A percentile compares a stretch with the other conserved stretches of the same genome.
Evolutionary conservation across 1,140 invertebrate species (phyloP).

Genomic region (Neodiprion fabricii): DNA sequence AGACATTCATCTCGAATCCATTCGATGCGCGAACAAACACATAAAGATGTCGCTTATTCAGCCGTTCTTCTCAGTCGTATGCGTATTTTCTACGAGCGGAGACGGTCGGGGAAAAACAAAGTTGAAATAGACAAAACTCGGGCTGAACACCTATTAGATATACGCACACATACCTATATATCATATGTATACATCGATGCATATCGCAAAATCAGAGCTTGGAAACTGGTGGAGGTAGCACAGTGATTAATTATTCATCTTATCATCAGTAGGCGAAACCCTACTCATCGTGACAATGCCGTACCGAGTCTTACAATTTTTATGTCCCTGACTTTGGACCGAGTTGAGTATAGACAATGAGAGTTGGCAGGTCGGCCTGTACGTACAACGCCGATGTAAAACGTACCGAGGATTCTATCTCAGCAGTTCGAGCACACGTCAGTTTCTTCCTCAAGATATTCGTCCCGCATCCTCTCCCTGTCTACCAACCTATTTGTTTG

Average conservation of each 20-base stretch:
- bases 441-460: too few relatives aligned
- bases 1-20: not conserved
- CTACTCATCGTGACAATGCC: not conserved
- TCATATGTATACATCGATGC: too few relatives aligned
- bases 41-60: not conserved
- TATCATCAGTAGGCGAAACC: not conserved
- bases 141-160: not conserved
- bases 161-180: too few relatives aligned
- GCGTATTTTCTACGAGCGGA: not conserved
- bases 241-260: not conserved
- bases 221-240: not conserved
- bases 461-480: too few relatives aligned
- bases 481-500: too few relatives aligned
- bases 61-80: constrained; percentile 3
- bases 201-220: too few relatives aligned
- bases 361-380: too few relatives aligned
- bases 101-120: not conserved
- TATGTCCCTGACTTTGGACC: not conserved
- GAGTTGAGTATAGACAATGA: too few relatives aligned
- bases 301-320: not conserved
- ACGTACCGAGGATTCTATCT: too few relatives aligned
- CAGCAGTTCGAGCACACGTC: too few relatives aligned
- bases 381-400: too few relatives aligned
- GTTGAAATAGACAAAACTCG: not conserved
- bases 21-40: not conserved